These are phyloP conservation scores for Papilio glaucus DNA, from an alignment of 1,140 invertebrate genomes.

Conservation along the genomic window DNA sequence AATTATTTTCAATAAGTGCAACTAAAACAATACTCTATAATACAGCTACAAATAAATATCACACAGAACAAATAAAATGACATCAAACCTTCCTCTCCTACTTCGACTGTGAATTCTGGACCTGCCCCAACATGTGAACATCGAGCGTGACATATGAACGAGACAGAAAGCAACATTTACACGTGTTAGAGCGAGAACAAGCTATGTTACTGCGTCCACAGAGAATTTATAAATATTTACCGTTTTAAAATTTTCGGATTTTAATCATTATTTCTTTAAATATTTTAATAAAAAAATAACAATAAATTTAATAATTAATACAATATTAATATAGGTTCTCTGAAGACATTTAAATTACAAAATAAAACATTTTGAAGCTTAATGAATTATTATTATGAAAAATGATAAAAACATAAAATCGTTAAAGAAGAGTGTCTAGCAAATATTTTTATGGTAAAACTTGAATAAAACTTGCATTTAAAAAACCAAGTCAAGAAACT, in stretches of 20 bases:
- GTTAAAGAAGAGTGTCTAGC: background rate
- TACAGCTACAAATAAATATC: constrained; percentile 53
- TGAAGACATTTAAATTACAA: constrained; percentile 6
- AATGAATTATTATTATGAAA: background rate
- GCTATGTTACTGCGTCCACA: constrained; percentile 48
- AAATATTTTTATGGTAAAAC: constrained; percentile 30
- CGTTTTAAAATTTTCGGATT: background rate
- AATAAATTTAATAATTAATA: background rate
- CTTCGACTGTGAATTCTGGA: constrained; percentile 75
- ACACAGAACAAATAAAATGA: constrained; percentile 51
- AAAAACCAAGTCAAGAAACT: no score
- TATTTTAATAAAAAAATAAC: background rate
- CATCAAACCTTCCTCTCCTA: constrained; percentile 80
- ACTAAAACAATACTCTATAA: constrained; percentile 38
- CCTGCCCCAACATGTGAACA: constrained; percentile 56
- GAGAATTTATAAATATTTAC: constrained; percentile 29
- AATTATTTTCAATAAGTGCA: constrained; percentile 34
- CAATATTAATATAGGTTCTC: background rate
- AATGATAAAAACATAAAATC: background rate
- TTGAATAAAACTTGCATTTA: no score
- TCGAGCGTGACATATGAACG: constrained; percentile 67
- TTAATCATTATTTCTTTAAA: no score
- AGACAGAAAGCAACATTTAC: constrained; percentile 81
- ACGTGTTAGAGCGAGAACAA: constrained; percentile 77
- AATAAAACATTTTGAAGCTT: constrained; percentile 30